Conservation (phyloP, 2,113 vertebrate genomes). For the Dicentrarchus labrax region DNA sequence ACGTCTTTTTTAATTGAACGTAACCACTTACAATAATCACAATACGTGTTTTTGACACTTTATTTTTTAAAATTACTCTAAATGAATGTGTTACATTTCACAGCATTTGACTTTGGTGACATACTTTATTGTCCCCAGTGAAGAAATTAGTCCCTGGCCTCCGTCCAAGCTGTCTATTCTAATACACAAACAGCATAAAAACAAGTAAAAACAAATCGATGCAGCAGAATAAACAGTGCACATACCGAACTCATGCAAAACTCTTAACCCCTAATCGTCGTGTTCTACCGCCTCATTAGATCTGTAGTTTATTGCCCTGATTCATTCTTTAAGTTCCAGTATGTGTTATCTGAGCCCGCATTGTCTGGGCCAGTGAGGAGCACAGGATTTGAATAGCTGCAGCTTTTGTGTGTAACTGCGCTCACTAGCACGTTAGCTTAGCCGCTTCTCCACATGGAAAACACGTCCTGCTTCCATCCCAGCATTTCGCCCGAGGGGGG, state of each 20-base stretch:
- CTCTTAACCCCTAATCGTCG: background rate
- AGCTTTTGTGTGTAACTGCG: constrained; percentile 33
- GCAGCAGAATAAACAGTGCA: constrained; percentile 4
- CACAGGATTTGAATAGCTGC: constrained; percentile 36
- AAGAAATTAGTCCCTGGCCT: constrained; percentile 31
- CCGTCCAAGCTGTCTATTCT: constrained; percentile 39
- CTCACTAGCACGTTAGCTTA: constrained; percentile 21
- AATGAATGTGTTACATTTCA: too few species aligned
- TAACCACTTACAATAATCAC: too few species aligned
- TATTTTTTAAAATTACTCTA: too few species aligned
- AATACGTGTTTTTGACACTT: too few species aligned
- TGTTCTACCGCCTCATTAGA: background rate
- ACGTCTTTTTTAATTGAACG: too few species aligned
- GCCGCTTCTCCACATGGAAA: constrained; percentile 28
- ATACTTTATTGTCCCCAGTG: constrained; percentile 36
- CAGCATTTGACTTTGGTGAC: too few species aligned
- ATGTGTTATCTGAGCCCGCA: background rate
- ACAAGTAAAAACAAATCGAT: background rate
- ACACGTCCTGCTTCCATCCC: constrained; percentile 21
- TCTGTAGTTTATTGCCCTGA: too few species aligned
- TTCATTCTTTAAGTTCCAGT: too few species aligned
- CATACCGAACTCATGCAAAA: background rate
- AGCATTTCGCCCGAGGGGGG: constrained; percentile 22
- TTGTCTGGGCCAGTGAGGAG: constrained; percentile 6
- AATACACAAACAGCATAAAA: constrained; percentile 28